Conservation (phyloP, 1,140 invertebrate species). For the Wiebesia pumilae region DNA sequence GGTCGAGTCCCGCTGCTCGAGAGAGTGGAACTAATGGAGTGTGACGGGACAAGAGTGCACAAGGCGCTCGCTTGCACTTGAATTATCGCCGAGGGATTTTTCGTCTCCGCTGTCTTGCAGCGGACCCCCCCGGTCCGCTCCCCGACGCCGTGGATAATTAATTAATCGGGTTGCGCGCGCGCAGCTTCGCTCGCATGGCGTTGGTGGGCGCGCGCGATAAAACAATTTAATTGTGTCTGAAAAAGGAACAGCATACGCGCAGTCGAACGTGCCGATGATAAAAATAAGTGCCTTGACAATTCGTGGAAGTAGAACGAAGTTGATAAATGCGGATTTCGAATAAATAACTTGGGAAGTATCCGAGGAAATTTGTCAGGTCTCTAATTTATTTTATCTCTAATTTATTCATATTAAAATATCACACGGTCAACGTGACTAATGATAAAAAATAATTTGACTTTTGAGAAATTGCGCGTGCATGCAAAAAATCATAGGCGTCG, state of each 20-base stretch:
- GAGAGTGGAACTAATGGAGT: constrained; percentile 7
- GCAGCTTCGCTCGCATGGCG: neutral
- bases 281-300: neutral
- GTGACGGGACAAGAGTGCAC: neutral
- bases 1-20: neutral
- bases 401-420: too few species aligned
- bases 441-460: too few species aligned
- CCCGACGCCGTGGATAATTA: neutral
- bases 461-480: too few species aligned
- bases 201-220: neutral
- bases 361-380: too few species aligned
- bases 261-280: neutral
- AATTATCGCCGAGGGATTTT: neutral
- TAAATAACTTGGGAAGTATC: too few species aligned
- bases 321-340: neutral
- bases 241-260: neutral
- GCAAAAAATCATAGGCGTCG: too few species aligned
- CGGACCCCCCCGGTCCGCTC: too few species aligned
- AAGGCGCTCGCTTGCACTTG: neutral
- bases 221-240: neutral
- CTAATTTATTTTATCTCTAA: too few species aligned
- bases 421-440: too few species aligned
- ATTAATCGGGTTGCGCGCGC: neutral
- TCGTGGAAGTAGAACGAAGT: neutral
- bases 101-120: neutral